Evolutionary conservation across 2,113 vertebrate species (phyloP).

Genomic region (Deroptyus accipitrinus): DNA sequence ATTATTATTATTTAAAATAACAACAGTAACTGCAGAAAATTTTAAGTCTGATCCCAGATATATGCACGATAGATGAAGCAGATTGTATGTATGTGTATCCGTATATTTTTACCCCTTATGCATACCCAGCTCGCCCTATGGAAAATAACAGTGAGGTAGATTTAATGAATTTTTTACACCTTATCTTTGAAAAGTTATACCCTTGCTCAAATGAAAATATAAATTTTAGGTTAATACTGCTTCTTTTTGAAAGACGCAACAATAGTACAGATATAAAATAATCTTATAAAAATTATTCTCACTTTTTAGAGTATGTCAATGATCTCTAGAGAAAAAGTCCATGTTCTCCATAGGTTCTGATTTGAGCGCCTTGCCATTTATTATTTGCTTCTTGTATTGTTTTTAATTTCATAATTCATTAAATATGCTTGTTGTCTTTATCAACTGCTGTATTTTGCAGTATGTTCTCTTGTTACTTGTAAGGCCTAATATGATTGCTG

Average conservation of each 20-base stretch:
- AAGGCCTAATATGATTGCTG: neutral
- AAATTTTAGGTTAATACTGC: neutral
- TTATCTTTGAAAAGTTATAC: neutral
- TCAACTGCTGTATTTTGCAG: neutral
- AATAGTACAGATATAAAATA: neutral
- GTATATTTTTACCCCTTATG: neutral
- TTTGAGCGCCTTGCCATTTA: neutral
- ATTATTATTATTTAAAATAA: neutral
- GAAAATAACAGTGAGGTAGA: neutral
- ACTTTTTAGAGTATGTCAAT: neutral
- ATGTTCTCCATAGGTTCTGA: neutral
- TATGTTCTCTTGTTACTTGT: neutral
- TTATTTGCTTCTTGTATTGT: neutral
- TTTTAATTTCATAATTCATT: neutral
- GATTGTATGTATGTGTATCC: accelerated
- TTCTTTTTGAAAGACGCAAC: neutral
- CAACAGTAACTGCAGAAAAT: neutral
- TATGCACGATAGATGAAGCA: neutral
- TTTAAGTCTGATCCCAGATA: neutral
- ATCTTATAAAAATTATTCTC: neutral
- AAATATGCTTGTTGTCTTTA: neutral
- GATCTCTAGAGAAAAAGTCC: neutral
- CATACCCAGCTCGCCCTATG: accelerated
- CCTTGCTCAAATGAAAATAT: neutral
- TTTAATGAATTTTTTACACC: neutral